These are phyloP conservation scores for Drosophila monieri DNA, from an alignment of 2,888 invertebrate species.

Conservation along the genomic window DNA sequence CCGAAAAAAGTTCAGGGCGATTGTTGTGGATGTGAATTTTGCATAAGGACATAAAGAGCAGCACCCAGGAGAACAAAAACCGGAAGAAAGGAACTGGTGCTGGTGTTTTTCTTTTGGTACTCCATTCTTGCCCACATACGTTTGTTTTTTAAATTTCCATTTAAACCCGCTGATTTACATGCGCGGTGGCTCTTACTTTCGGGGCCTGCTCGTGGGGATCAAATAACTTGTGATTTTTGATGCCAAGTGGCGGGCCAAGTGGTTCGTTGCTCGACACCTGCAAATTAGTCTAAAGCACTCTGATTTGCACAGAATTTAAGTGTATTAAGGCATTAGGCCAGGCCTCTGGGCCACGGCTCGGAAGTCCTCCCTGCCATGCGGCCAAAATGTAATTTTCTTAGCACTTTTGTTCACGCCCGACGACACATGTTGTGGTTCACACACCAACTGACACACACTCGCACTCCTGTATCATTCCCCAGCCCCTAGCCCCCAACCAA, in stretches of 20 bases:
- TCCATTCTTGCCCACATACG: conserved; percentile 14
- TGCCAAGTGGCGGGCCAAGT: conserved; percentile 48
- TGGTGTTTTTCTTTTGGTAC: neutral
- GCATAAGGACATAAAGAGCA: conserved; percentile 54
- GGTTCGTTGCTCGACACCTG: conserved; percentile 35
- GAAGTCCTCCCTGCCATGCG: conserved; percentile 47
- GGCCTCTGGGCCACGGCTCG: conserved; percentile 11
- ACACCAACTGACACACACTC: conserved; percentile 41
- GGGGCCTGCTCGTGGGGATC: conserved; percentile 31
- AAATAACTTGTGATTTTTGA: conserved; percentile 51
- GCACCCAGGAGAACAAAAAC: conserved; percentile 37
- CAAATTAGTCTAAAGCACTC: conserved; percentile 71
- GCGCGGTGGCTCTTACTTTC: neutral
- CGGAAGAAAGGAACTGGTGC: conserved; percentile 15
- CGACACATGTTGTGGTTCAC: conserved; percentile 76
- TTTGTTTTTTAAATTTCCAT: conserved; percentile 63
- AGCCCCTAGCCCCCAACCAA: neutral
- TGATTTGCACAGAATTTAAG: conserved; percentile 70
- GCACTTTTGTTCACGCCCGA: conserved; percentile 76
- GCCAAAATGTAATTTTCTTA: conserved; percentile 71
- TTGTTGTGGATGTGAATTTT: conserved; percentile 55
- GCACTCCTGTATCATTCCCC: conserved; percentile 3
- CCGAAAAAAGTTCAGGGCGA: conserved; percentile 55
- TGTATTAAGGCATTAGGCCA: conserved; percentile 72
- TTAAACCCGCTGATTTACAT: conserved; percentile 51